Conservation (phyloP, 1,140 invertebrate genomes). For the Triops cancriformis region DNA sequence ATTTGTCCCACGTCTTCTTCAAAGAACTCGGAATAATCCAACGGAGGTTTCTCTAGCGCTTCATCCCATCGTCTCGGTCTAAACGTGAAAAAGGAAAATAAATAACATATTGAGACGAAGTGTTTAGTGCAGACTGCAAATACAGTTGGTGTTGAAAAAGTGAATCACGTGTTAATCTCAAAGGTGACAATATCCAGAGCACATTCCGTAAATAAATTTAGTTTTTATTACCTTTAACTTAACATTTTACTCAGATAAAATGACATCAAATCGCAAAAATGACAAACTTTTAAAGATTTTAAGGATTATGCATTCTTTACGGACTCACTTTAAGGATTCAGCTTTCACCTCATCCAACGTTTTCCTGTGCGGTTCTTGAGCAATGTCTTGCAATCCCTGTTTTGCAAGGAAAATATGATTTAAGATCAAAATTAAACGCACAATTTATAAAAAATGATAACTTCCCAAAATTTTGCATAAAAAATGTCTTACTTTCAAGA, state of each 20-base stretch:
- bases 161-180: background rate
- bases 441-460: background rate
- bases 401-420: conserved; percentile 20
- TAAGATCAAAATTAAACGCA: conserved; percentile 14
- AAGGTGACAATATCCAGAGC: background rate
- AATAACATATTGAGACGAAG: too few species aligned
- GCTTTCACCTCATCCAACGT: conserved; percentile 51
- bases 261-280: too few species aligned
- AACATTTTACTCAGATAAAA: too few species aligned
- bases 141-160: background rate
- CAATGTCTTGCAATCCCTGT: conserved; percentile 92
- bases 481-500: conserved; percentile 59
- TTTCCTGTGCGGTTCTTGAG: conserved; percentile 72
- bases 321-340: conserved; percentile 56
- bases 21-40: conserved; percentile 99
- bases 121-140: too few species aligned
- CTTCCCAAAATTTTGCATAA: background rate
- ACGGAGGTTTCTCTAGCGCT: conserved; percentile 81
- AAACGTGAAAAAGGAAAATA: background rate
- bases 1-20: conserved; percentile 93
- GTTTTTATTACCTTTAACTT: too few species aligned
- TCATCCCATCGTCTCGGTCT: conserved; percentile 72
- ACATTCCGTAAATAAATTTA: background rate
- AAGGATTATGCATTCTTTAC: too few species aligned
- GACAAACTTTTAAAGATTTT: too few species aligned